These are phyloP conservation scores for Scylla paramamosain DNA, from an alignment of 1,140 invertebrate species.

Conservation along the genomic window DNA sequence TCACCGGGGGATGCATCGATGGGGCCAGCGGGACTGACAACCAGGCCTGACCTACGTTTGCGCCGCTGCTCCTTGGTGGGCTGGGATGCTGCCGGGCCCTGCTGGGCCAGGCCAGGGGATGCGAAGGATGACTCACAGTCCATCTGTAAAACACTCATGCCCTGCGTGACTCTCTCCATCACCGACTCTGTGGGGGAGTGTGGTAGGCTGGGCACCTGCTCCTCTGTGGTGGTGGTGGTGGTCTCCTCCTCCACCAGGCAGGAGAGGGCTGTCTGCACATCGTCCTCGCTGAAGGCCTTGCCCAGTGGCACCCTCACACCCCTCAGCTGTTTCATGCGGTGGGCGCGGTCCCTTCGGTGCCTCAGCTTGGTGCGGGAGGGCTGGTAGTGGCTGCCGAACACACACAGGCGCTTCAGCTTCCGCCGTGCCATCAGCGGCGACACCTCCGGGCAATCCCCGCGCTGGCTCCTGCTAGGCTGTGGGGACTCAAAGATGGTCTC, in stretches of 20 bases:
- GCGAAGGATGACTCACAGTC: neutral
- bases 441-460: neutral
- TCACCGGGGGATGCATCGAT: neutral
- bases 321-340: slow-evolving; percentile 32
- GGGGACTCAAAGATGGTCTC: slow-evolving; percentile 64
- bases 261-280: slow-evolving; percentile 21
- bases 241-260: slow-evolving; percentile 33
- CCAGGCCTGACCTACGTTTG: neutral
- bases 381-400: slow-evolving; percentile 48
- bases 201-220: neutral
- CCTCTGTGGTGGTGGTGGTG: neutral
- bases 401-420: slow-evolving; percentile 53
- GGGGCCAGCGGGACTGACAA: neutral
- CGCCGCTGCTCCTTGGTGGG: neutral
- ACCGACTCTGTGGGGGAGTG: neutral
- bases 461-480: neutral
- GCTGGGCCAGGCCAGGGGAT: neutral
- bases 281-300: neutral
- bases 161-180: neutral
- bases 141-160: neutral
- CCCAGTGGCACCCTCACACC: slow-evolving; percentile 57
- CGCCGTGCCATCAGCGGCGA: slow-evolving; percentile 23
- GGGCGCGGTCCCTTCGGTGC: slow-evolving; percentile 45
- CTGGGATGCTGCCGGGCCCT: neutral
- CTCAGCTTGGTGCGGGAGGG: slow-evolving; percentile 33